Conservation (phyloP, 2,888 invertebrate species). For the Toxonevra muliebris region DNA sequence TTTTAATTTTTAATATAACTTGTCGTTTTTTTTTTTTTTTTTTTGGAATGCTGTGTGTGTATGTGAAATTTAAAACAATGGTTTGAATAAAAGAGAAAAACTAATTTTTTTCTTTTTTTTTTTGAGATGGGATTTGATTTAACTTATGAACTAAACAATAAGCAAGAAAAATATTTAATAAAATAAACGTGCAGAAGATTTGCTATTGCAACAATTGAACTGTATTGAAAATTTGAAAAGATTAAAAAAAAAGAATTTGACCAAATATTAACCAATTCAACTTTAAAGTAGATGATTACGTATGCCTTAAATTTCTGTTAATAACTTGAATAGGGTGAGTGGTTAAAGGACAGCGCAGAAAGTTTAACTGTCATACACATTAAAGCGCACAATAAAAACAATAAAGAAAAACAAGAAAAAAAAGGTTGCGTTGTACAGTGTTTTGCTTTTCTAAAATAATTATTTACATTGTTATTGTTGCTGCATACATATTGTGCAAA, state of each 20-base stretch:
- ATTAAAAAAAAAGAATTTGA: neutral
- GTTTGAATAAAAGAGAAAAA: neutral
- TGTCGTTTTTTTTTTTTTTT: slow-evolving; percentile 30
- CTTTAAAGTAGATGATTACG: too few relatives aligned
- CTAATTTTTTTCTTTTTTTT: slow-evolving; percentile 8
- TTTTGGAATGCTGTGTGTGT: slow-evolving; percentile 44
- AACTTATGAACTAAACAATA: slow-evolving; percentile 29
- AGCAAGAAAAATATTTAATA: slow-evolving; percentile 6
- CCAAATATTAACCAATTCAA: too few relatives aligned
- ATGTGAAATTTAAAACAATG: slow-evolving; percentile 7
- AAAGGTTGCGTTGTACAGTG: slow-evolving; percentile 13
- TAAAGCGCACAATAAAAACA: neutral
- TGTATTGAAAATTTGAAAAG: too few relatives aligned
- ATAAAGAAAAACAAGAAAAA: slow-evolving; percentile 10
- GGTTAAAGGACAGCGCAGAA: too few relatives aligned
- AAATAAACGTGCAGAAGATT: neutral
- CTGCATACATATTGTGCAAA: slow-evolving; percentile 2
- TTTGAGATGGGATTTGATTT: slow-evolving; percentile 15
- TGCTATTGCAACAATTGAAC: slow-evolving; percentile 3
- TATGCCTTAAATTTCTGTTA: too few relatives aligned
- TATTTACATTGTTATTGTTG: slow-evolving; percentile 31
- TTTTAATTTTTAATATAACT: slow-evolving; percentile 20
- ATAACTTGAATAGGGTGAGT: too few relatives aligned
- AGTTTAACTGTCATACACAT: neutral
- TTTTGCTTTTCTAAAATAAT: slow-evolving; percentile 19